Evolutionary conservation across 2,113 vertebrate species (phyloP).

Genomic region (Rhinolophus ferrumequinum): DNA sequence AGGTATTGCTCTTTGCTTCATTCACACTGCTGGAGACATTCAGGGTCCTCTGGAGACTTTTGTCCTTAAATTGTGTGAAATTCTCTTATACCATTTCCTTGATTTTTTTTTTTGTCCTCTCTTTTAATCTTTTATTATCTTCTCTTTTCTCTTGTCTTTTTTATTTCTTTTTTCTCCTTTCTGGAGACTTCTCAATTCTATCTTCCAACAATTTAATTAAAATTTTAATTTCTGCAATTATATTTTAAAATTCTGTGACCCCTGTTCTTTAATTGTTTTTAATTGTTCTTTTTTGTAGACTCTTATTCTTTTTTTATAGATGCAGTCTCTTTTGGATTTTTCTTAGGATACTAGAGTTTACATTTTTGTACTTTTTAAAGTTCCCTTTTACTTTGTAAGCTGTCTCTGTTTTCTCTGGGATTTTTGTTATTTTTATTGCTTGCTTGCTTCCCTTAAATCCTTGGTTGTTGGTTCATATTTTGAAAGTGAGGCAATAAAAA

Average conservation of each 20-base stretch:
- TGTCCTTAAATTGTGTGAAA: background rate
- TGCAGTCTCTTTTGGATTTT: background rate
- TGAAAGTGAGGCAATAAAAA: background rate
- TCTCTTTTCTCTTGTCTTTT: background rate
- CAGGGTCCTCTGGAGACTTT: background rate
- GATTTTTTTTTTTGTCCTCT: background rate
- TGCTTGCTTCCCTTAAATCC: background rate
- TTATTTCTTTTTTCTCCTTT: background rate
- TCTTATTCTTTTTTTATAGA: conserved; percentile 6
- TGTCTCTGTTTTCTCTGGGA: background rate
- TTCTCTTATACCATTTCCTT: background rate
- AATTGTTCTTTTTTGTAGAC: background rate
- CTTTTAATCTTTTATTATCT: background rate
- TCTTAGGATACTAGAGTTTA: background rate
- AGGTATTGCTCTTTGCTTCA: background rate
- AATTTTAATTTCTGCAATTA: background rate
- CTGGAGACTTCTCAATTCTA: background rate
- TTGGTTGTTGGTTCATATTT: background rate
- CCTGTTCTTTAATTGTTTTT: background rate
- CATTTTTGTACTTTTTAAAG: background rate
- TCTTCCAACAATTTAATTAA: background rate
- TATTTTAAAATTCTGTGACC: background rate
- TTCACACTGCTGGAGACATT: background rate
- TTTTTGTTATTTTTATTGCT: background rate
- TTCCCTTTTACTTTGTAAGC: background rate